Percentiles rank a stretch among this genome's conserved stretches.
These are phyloP conservation scores for Clarias batrachus DNA, from an alignment of 2,113 vertebrate species.

Conservation along the genomic window DNA sequence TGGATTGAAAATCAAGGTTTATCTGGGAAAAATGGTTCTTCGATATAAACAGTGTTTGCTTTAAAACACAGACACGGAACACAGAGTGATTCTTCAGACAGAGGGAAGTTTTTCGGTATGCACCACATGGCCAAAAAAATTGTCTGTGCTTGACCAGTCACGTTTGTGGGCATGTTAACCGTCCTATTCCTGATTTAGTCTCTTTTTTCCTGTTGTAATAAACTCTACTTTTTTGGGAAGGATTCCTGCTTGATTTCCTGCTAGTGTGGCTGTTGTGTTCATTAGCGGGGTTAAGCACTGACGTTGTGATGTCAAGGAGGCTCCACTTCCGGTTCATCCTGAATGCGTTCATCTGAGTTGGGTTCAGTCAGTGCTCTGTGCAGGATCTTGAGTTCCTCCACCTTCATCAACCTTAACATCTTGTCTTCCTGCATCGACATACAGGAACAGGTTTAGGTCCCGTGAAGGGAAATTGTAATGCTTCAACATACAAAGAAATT, in stretches of 20 bases:
- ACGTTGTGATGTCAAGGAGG: background rate
- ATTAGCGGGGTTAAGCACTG: background rate
- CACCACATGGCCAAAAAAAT: background rate
- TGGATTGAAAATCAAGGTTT: background rate
- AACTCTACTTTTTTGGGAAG: background rate
- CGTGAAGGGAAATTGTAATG: background rate
- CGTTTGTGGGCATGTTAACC: background rate
- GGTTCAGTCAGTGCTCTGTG: background rate
- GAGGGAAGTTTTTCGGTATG: background rate
- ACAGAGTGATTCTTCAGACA: background rate
- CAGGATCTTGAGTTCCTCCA: background rate
- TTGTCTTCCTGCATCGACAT: background rate
- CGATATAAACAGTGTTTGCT: too few relatives aligned
- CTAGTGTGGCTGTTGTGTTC: background rate
- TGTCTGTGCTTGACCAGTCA: background rate
- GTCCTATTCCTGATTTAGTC: background rate
- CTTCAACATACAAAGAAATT: background rate
- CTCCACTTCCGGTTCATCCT: background rate
- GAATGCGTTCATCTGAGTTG: background rate
- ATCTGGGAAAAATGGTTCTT: too few relatives aligned
- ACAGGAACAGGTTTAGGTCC: background rate
- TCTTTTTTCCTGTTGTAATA: background rate
- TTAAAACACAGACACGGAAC: background rate
- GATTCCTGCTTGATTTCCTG: background rate
- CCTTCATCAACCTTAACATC: background rate